These are phyloP conservation scores for Junonia oenone DNA, from an alignment of 2,888 invertebrate genomes.

Conservation along the genomic window DNA sequence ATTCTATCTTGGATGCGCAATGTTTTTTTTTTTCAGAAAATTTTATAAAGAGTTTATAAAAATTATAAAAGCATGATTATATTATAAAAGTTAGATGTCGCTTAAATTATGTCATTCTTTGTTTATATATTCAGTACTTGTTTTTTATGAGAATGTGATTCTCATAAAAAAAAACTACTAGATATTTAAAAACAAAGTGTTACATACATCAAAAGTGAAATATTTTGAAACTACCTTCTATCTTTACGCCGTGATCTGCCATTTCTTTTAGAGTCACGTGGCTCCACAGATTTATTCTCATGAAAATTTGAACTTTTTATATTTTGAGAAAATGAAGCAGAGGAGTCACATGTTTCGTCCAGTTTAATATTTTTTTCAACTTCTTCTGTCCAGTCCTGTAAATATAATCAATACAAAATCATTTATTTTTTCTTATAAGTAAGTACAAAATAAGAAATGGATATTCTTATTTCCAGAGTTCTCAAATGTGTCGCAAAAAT, in stretches of 20 bases:
- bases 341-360: slow-evolving; percentile 60
- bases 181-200: background rate
- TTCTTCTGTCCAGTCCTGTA: slow-evolving; percentile 75
- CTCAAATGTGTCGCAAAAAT: too few relatives aligned
- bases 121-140: background rate
- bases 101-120: too few relatives aligned
- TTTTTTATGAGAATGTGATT: background rate
- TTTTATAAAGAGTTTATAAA: too few relatives aligned
- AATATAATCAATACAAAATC: background rate
- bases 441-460: too few relatives aligned
- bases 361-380: slow-evolving; percentile 70
- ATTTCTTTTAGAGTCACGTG: slow-evolving; percentile 56
- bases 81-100: too few relatives aligned
- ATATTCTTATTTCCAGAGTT: too few relatives aligned
- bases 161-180: background rate
- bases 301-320: slow-evolving; percentile 45
- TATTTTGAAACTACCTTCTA: too few relatives aligned
- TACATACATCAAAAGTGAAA: too few relatives aligned
- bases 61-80: too few relatives aligned
- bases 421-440: background rate
- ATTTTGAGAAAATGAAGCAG: slow-evolving; percentile 58
- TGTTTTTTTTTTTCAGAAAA: too few relatives aligned
- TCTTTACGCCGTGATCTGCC: slow-evolving; percentile 60
- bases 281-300: slow-evolving; percentile 51
- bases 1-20: too few relatives aligned